phyloP scores from a whole-genome alignment of 1,140 invertebrate genomes.

The Caligus rogercresseyi region DNA sequence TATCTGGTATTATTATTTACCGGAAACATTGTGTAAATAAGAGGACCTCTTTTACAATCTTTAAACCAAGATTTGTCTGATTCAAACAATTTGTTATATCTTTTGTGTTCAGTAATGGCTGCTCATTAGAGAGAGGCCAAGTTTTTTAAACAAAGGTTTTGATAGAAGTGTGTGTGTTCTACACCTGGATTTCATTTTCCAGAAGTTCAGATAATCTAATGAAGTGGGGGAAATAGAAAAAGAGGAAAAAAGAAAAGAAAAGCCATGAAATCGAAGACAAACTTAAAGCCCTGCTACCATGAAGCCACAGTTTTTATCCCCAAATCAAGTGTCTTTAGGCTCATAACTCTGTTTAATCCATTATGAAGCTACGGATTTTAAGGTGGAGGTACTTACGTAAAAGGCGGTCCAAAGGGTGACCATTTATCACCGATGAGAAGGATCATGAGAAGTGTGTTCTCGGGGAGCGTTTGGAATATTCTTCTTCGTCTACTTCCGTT shows the following conservation, averaged over 20 bases:
- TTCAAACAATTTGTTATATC: too few relatives aligned
- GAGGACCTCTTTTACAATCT: too few relatives aligned
- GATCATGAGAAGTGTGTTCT: slow-evolving; percentile 32
- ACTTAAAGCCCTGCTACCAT: too few relatives aligned
- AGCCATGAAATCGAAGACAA: neutral
- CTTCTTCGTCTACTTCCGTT: slow-evolving; percentile 34
- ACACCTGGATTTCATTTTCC: neutral
- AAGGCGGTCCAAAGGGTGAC: slow-evolving; percentile 40
- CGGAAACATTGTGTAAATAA: too few relatives aligned
- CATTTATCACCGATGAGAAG: slow-evolving; percentile 64
- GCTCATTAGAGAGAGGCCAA: too few relatives aligned
- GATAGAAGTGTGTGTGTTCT: neutral
- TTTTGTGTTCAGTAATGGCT: too few relatives aligned
- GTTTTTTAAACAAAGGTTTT: neutral
- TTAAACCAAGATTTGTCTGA: too few relatives aligned
- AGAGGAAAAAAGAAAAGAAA: neutral
- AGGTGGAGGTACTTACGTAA: slow-evolving; percentile 7
- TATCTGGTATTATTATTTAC: too few relatives aligned
- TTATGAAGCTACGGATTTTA: too few relatives aligned
- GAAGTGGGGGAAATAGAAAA: neutral
- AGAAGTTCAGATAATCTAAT: neutral
- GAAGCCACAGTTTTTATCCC: too few relatives aligned
- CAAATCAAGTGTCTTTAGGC: too few relatives aligned
- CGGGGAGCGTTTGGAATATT: slow-evolving; percentile 31
- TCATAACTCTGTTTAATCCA: too few relatives aligned